These are phyloP conservation scores for Diorhabda carinulata DNA, from an alignment of 1,140 invertebrate genomes.

Conservation along the genomic window DNA sequence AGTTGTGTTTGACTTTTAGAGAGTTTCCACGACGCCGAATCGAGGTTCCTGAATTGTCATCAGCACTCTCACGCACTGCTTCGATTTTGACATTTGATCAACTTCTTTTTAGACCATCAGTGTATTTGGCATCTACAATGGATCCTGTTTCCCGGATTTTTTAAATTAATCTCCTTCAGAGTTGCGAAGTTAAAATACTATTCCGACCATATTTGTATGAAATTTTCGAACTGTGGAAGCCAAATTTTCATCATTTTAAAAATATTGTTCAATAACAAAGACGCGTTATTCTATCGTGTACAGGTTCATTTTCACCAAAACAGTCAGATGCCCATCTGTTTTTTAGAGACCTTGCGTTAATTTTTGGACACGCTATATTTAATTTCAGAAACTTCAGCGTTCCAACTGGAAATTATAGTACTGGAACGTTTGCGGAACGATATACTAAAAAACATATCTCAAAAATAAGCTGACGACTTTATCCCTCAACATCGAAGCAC, in stretches of 20 bases:
- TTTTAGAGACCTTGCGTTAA: neutral
- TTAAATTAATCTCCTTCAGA: neutral
- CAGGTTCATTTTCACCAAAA: neutral
- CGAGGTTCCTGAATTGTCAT: neutral
- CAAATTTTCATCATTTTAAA: neutral
- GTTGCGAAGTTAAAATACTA: neutral
- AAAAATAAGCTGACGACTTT: too few relatives aligned
- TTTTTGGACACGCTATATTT: too few relatives aligned
- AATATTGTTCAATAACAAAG: neutral
- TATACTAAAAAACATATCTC: too few relatives aligned
- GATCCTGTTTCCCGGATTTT: neutral
- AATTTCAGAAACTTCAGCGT: too few relatives aligned
- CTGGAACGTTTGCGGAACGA: too few relatives aligned
- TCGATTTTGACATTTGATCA: neutral
- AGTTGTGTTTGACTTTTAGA: neutral
- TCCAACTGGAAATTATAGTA: too few relatives aligned
- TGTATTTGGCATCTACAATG: neutral
- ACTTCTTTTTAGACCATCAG: neutral
- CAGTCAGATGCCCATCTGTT: neutral
- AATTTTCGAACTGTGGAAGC: neutral
- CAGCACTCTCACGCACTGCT: neutral
- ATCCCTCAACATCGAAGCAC: too few relatives aligned
- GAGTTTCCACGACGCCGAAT: neutral
- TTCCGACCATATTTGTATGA: neutral
- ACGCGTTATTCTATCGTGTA: neutral